Conservation (phyloP, 2,888 invertebrate species). For the Drosophila ezoana region DNA sequence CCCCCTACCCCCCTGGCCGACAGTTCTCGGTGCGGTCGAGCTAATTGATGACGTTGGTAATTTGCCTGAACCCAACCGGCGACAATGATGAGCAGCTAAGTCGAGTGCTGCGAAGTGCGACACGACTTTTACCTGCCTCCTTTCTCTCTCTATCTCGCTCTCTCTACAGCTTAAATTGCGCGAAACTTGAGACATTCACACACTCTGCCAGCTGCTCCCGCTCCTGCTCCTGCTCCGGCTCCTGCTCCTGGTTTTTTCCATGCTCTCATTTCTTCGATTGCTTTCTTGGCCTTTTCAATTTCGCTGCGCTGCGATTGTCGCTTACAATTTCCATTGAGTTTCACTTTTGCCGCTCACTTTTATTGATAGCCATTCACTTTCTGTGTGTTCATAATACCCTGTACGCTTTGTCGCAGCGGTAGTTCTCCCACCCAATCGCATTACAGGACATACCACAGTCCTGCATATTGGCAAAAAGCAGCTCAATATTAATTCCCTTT, state of each 20-base stretch:
- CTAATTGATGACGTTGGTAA: conserved; percentile 73
- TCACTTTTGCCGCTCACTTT: conserved; percentile 48
- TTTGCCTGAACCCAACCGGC: conserved; percentile 47
- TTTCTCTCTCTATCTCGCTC: background rate
- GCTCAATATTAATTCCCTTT: no score
- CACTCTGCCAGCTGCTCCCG: no score
- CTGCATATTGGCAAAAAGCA: no score
- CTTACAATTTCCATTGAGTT: conserved; percentile 44
- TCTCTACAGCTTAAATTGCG: conserved; percentile 3
- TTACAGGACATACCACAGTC: no score
- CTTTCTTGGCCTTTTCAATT: conserved; percentile 27
- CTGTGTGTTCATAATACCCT: conserved; percentile 31
- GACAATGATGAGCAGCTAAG: conserved; percentile 34
- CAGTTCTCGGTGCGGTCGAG: conserved; percentile 10
- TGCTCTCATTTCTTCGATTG: background rate
- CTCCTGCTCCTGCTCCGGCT: background rate
- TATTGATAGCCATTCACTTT: conserved; percentile 49
- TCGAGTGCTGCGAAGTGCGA: background rate
- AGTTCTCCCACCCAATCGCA: no score
- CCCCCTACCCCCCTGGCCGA: background rate
- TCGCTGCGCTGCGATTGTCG: conserved; percentile 25
- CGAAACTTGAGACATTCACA: background rate
- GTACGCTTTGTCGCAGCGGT: background rate
- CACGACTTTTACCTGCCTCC: background rate
- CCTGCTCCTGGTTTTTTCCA: background rate